Evolutionary conservation across 2,113 vertebrate species (phyloP).

Genomic region (Oceanodroma tethys): DNA sequence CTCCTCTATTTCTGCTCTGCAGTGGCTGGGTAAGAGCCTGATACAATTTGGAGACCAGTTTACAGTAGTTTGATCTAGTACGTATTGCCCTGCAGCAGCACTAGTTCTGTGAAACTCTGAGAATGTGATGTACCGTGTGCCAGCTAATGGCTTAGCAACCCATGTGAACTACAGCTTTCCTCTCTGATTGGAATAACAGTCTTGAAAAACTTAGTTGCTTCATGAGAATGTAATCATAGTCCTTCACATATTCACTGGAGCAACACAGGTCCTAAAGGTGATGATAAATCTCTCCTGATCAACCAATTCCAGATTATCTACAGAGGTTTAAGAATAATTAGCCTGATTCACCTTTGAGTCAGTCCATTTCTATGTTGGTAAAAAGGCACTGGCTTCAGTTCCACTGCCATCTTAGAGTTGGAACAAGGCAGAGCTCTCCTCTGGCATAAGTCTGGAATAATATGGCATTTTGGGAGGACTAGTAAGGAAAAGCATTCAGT

Average conservation of each 20-base stretch:
- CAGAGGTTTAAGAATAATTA: not conserved
- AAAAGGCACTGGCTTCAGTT: not conserved
- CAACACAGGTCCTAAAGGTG: not conserved
- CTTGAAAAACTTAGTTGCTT: not conserved
- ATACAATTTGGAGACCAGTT: not conserved
- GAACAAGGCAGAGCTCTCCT: not conserved
- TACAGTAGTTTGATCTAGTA: not conserved
- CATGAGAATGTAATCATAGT: not conserved
- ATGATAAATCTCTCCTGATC: not conserved
- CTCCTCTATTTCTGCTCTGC: not conserved
- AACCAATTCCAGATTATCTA: not conserved
- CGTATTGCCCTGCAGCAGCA: accelerated
- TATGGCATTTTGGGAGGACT: not conserved
- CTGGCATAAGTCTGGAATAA: not conserved
- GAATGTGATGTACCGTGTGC: not conserved
- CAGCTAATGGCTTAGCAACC: not conserved
- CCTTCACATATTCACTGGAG: not conserved
- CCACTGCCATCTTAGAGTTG: not conserved
- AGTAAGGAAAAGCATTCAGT: not conserved
- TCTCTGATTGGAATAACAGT: not conserved
- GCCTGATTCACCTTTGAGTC: not conserved
- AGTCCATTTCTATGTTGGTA: not conserved
- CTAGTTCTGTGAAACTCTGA: not conserved
- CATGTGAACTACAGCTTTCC: not conserved
- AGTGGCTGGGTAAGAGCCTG: not conserved